Conservation (phyloP, 2,797 vertebrate species). For the Gallinago solitaria region DNA sequence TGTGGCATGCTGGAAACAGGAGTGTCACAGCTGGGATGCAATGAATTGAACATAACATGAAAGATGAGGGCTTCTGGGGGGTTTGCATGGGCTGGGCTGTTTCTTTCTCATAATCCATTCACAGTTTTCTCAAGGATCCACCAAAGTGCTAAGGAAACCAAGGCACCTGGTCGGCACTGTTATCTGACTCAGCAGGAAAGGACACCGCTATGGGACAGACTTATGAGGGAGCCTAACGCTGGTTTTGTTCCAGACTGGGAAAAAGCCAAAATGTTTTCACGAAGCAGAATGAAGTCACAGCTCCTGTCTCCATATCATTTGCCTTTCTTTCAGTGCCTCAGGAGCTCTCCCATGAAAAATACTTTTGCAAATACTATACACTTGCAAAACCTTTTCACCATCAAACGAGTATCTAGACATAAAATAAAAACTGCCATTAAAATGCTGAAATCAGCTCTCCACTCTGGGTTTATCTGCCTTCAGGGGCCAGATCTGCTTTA, state of each 20-base stretch:
- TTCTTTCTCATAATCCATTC: background rate
- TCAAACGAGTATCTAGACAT: background rate
- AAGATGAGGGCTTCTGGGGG: background rate
- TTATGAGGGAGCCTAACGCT: background rate
- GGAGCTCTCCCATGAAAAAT: background rate
- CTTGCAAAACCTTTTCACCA: background rate
- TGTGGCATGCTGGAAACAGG: background rate
- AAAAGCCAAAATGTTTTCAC: conserved; percentile 1
- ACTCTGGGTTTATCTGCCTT: background rate
- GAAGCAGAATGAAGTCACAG: background rate
- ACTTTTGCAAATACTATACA: background rate
- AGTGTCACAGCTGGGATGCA: background rate
- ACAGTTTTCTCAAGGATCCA: background rate
- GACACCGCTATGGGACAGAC: background rate
- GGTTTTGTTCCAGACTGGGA: background rate
- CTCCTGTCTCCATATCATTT: background rate
- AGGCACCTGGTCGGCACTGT: background rate
- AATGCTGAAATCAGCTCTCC: background rate
- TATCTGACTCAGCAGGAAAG: background rate
- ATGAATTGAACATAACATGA: background rate
- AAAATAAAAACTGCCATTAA: background rate
- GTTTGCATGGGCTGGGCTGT: background rate
- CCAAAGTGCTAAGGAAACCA: background rate
- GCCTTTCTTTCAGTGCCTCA: background rate
- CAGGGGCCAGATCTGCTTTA: background rate